These are phyloP conservation scores for Chitala chitala DNA, from an alignment of 2,113 vertebrate genomes.

Conservation along the genomic window DNA sequence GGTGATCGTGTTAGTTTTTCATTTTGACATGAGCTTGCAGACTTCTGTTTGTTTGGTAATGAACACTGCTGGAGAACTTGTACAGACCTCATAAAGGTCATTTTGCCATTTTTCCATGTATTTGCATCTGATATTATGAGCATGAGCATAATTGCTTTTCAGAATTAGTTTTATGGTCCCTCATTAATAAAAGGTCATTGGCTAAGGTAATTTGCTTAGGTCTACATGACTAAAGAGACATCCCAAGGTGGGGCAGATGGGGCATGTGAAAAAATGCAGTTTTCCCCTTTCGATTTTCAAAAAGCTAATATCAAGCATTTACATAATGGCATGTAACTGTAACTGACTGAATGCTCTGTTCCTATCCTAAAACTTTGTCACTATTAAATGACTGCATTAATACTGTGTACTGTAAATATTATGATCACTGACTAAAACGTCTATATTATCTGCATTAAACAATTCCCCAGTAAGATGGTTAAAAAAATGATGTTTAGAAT, in stretches of 20 bases:
- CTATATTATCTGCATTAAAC: no score
- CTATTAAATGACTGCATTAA: no score
- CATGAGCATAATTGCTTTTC: background rate
- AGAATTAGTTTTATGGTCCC: background rate
- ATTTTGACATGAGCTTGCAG: background rate
- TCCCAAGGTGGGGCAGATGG: background rate
- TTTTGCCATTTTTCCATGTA: background rate
- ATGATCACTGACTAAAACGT: no score
- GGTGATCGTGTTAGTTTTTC: no score
- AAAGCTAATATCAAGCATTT: no score
- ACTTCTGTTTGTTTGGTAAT: background rate
- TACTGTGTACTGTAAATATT: no score
- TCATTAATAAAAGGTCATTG: background rate
- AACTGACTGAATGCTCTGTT: no score
- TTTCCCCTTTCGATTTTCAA: background rate
- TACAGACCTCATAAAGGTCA: background rate
- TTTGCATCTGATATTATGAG: no score
- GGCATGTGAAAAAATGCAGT: background rate
- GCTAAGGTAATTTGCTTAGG: background rate
- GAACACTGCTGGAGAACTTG: background rate
- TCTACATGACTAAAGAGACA: background rate
- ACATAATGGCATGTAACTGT: no score
- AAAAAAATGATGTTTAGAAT: no score
- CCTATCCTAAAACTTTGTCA: no score
- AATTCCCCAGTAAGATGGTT: no score